Percentiles rank a stretch among this genome's conserved stretches.
These are phyloP conservation scores for Rhyzopertha dominica DNA, from an alignment of 1,140 invertebrate genomes.

Conservation along the genomic window DNA sequence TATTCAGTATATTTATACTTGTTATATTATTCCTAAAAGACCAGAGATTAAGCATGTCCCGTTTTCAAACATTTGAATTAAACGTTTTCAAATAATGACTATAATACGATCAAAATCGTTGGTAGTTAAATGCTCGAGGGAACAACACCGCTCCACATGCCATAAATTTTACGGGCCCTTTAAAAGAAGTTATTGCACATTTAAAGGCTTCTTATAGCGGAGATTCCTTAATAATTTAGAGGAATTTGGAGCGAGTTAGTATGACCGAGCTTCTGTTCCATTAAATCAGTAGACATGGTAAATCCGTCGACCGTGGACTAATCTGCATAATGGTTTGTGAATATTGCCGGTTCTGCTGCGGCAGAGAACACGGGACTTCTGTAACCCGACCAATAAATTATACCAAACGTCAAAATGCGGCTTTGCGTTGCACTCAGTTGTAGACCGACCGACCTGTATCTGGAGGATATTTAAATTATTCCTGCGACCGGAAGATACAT, in stretches of 20 bases:
- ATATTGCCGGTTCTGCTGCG: constrained; percentile 19
- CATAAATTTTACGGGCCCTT: too few relatives aligned
- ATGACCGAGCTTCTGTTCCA: constrained; percentile 13
- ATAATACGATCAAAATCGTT: too few relatives aligned
- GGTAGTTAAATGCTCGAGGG: too few relatives aligned
- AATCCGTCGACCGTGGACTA: constrained; percentile 17
- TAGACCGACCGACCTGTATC: constrained; percentile 6
- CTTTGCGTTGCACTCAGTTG: constrained; percentile 11
- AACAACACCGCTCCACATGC: too few relatives aligned
- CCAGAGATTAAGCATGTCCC: too few relatives aligned
- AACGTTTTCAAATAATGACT: too few relatives aligned
- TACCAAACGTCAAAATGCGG: constrained; percentile 16
- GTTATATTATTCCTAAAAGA: too few relatives aligned
- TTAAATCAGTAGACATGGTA: constrained; percentile 15
- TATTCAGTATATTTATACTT: too few relatives aligned
- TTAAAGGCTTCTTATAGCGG: too few relatives aligned
- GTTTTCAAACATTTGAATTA: too few relatives aligned
- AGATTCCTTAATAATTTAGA: constrained; percentile 13
- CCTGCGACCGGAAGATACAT: constrained; percentile 4
- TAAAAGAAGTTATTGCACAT: too few relatives aligned
- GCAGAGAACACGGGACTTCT: constrained; percentile 17
- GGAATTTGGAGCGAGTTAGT: constrained; percentile 15
- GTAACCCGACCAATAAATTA: constrained; percentile 22
- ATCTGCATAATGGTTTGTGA: constrained; percentile 30
- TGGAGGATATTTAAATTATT: constrained; percentile 15